Base-by-base conservation (phyloP, 2,888 invertebrate species). In the Nysson spinosus region DNA sequence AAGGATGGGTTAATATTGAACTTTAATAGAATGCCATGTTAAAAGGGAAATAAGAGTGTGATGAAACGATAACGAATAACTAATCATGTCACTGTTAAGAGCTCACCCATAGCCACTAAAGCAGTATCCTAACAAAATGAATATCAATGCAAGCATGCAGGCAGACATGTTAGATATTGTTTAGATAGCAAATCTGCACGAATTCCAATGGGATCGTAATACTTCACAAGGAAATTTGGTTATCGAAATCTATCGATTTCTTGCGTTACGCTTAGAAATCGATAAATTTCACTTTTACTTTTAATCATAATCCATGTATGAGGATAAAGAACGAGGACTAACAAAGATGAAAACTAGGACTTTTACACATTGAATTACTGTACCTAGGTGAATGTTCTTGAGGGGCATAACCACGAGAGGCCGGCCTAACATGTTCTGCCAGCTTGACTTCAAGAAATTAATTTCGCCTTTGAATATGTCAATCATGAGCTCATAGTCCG, bases 381-480 rank as follows among this genome's bases (percentile, higher is more conserved):
- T 94, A 96, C 96, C 96, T 95, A 96, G 91, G 88, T 96, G 95
- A 88, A 94, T 91, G 89, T 93, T 93, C 91, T 94, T 93, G 90
- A 95, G 91, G 87, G 93, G 93, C 91, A 98, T 92, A 77, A 96
- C 95, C 88, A 98, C 95, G 86, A 97, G 92, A 69, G 99, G 99
- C 83, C 99, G 92, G 83, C 99, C 99, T 87, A 98, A 92, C 90
- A 97, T 95, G 89, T 96, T 96, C 90, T 96, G 96, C 99, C 99
- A 99, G 89, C 96, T 96, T 83, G 95, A 96, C 91, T 98, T 97
- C 90, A 98, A 93, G 92, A 97, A 98, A 91, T 96, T 95, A 86
- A 98, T 95, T 91, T 98, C 97, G 81, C 96, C 95, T 91, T 96
- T 96, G 90, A 97, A 95, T 88, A 95, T 95, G 91, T 99, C 98